phyloP scores from a whole-genome alignment of 2,113 vertebrate genomes.

The Vombatus ursinus region DNA sequence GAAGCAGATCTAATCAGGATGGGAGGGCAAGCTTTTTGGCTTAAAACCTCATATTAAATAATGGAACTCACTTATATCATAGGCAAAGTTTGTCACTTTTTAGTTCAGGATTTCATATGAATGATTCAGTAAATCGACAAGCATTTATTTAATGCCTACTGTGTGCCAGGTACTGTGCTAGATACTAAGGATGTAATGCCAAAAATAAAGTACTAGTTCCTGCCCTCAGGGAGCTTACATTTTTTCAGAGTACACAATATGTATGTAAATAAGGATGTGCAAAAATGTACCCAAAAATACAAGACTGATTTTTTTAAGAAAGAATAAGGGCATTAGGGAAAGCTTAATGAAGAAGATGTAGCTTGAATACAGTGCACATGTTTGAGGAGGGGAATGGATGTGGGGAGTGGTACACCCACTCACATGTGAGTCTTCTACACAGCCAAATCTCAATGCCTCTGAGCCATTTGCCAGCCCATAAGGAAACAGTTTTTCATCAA shows the following conservation, averaged over 20 bases:
- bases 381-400: background rate
- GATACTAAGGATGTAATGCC: background rate
- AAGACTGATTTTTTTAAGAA: background rate
- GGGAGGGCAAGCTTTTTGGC: background rate
- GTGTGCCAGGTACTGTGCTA: background rate
- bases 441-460: background rate
- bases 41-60: background rate
- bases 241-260: background rate
- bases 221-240: background rate
- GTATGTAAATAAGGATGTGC: background rate
- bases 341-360: background rate
- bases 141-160: background rate
- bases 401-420: background rate
- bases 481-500: background rate
- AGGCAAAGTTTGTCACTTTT: constrained; percentile 59
- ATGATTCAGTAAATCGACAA: background rate
- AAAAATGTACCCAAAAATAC: background rate
- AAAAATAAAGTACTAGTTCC: background rate
- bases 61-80: background rate
- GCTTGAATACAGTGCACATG: background rate
- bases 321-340: background rate
- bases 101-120: constrained; percentile 25
- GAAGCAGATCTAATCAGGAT: constrained; percentile 13
- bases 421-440: background rate
- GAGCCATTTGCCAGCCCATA: background rate